A percentile compares a stretch with the other conserved stretches of the same genome.
Evolutionary conservation across 2,888 invertebrate genomes (phyloP).

Genomic region (Lithosia quadra): DNA sequence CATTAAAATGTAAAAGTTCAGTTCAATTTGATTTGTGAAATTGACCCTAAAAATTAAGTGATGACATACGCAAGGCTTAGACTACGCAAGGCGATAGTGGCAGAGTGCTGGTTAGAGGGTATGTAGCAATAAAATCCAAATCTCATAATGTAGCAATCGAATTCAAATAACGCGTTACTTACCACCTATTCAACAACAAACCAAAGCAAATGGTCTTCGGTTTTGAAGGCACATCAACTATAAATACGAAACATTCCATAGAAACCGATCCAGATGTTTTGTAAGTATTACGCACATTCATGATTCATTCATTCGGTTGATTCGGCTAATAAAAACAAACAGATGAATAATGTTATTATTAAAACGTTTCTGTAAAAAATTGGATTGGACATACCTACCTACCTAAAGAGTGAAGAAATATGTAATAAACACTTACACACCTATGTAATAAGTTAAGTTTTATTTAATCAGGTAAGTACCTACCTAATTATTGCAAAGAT

Average conservation of each 20-base stretch:
- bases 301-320: conserved; percentile 10
- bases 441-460: neutral
- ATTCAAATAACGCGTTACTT: neutral
- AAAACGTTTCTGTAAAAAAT: neutral
- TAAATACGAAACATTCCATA: conserved; percentile 16
- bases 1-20: no score
- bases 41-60: no score
- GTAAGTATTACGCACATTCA: conserved; percentile 10
- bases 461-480: no score
- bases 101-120: no score
- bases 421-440: neutral
- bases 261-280: conserved; percentile 21
- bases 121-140: no score
- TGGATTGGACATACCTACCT: no score
- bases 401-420: neutral
- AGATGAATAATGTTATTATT: conserved; percentile 2
- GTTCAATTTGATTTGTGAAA: no score
- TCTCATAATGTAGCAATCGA: no score
- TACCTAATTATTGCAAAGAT: no score
- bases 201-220: neutral
- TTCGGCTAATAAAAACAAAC: conserved; percentile 6
- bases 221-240: conserved; percentile 1
- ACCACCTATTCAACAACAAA: neutral
- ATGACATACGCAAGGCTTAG: no score
- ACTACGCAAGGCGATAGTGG: no score